Conservation (phyloP, 2,113 vertebrate genomes). For the Solenodon paradoxus region DNA sequence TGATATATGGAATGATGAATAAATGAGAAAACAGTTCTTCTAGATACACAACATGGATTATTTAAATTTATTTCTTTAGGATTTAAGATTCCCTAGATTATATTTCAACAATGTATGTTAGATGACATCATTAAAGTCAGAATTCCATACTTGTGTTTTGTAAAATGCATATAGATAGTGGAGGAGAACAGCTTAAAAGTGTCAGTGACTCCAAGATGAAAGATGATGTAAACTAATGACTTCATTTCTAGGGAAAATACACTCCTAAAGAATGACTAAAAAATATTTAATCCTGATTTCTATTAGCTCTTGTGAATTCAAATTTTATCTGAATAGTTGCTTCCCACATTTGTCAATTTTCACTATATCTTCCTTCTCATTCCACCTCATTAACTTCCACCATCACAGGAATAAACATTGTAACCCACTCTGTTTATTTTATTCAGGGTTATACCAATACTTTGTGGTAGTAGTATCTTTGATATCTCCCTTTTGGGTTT, state of each 20-base stretch:
- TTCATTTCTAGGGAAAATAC: slow-evolving; percentile 7
- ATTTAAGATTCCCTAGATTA: not conserved
- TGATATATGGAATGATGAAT: not conserved
- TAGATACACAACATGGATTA: not conserved
- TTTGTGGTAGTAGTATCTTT: not conserved
- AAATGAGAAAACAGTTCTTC: not conserved
- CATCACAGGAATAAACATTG: not conserved
- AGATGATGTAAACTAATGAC: not conserved
- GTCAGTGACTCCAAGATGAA: not conserved
- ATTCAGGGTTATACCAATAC: not conserved
- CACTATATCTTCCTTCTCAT: not conserved
- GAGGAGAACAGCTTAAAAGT: not conserved
- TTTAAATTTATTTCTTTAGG: not conserved
- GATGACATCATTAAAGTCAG: not conserved
- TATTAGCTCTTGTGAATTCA: not conserved
- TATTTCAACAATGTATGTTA: not conserved
- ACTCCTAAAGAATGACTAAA: not conserved
- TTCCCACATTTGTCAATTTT: not conserved
- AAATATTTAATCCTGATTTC: not conserved
- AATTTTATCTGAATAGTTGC: not conserved
- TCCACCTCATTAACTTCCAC: too few species aligned
- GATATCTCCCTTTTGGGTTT: not conserved
- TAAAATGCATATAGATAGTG: not conserved
- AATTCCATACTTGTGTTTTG: not conserved
- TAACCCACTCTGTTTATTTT: not conserved